These are phyloP conservation scores for Vulpes ferrilata DNA, from an alignment of 2,113 vertebrate genomes.

Conservation along the genomic window DNA sequence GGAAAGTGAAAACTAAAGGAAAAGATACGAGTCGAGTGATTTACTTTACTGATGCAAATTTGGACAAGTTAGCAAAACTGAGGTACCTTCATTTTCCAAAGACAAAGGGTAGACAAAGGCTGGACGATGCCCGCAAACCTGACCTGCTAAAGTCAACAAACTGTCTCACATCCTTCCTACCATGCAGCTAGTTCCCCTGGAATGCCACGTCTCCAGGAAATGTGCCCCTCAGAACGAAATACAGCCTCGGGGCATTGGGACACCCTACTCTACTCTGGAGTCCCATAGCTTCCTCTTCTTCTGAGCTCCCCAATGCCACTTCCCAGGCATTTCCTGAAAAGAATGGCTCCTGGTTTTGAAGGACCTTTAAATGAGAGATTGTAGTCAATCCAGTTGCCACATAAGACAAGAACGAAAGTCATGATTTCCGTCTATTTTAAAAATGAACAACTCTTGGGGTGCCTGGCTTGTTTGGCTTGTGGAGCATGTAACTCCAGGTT, in stretches of 20 bases:
- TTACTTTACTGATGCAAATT: neutral
- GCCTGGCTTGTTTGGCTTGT: neutral
- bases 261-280: neutral
- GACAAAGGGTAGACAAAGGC: neutral
- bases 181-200: neutral
- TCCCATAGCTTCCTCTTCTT: neutral
- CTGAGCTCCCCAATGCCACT: neutral
- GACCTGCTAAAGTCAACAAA: neutral
- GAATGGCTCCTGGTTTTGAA: neutral
- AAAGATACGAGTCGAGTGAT: neutral
- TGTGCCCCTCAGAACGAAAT: accelerated
- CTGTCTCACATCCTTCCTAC: neutral
- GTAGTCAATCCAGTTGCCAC: neutral
- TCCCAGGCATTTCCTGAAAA: neutral
- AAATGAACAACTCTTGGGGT: neutral
- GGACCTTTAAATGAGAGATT: neutral
- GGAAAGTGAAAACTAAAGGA: neutral
- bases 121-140: neutral
- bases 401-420: neutral
- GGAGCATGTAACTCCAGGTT: neutral
- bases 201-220: accelerated
- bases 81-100: neutral
- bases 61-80: neutral
- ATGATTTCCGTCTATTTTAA: neutral
- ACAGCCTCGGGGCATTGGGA: neutral